These are phyloP conservation scores for Acleris literana DNA, from an alignment of 2,888 invertebrate genomes.

Conservation along the genomic window DNA sequence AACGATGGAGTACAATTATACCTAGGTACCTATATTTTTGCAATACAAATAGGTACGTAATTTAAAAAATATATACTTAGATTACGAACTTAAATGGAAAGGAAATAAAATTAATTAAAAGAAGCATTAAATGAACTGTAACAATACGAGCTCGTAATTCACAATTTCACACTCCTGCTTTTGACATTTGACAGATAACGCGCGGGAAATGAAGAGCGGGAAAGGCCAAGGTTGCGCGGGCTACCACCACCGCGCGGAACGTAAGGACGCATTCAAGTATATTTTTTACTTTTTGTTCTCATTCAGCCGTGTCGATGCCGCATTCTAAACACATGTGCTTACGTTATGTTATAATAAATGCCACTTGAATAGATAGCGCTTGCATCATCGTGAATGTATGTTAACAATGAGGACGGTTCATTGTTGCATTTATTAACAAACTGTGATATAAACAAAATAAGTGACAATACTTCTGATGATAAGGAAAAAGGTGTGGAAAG, in stretches of 20 bases:
- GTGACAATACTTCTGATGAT: slow-evolving; percentile 19
- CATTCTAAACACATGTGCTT: slow-evolving; percentile 47
- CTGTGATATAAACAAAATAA: slow-evolving; percentile 29
- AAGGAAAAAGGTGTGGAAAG: slow-evolving; percentile 1
- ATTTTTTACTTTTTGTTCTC: slow-evolving; percentile 53
- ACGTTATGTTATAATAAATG: slow-evolving; percentile 40
- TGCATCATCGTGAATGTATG: slow-evolving; percentile 23
- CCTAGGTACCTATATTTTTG: too few relatives aligned
- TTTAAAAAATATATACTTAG: neutral
- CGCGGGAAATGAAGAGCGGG: slow-evolving; percentile 22
- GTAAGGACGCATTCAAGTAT: slow-evolving; percentile 42
- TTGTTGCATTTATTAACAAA: slow-evolving; percentile 18
- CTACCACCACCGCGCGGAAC: slow-evolving; percentile 33
- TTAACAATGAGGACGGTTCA: slow-evolving; percentile 24
- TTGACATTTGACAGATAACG: slow-evolving; percentile 32
- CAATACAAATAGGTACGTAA: too few relatives aligned
- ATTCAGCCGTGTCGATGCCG: slow-evolving; percentile 45
- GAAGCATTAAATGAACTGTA: slow-evolving; percentile 15
- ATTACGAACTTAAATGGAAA: neutral
- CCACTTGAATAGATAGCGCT: slow-evolving; percentile 9
- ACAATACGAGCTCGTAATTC: slow-evolving; percentile 29
- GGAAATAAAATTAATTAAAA: slow-evolving; percentile 14
- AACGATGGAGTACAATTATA: too few relatives aligned
- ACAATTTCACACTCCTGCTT: slow-evolving; percentile 26
- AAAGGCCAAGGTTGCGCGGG: slow-evolving; percentile 34